phyloP scores from a whole-genome alignment of 2,888 invertebrate species.

The Scaptomyza flava region DNA sequence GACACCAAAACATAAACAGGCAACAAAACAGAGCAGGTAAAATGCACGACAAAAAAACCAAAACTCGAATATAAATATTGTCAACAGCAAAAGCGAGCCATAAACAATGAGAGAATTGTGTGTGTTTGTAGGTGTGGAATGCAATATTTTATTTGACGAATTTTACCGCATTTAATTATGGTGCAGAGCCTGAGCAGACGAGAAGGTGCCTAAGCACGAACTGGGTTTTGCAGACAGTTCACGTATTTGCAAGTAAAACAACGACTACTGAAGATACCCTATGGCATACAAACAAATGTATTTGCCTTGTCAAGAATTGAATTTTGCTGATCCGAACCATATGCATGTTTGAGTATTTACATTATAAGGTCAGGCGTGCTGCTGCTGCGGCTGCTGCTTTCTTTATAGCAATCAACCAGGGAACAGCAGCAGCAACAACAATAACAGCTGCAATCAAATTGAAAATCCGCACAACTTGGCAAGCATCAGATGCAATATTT shows the following conservation, averaged over 20 bases:
- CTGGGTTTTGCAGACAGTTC: conserved; percentile 18
- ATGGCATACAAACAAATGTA: background rate
- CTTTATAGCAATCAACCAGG: conserved; percentile 18
- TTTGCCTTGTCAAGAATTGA: too few relatives aligned
- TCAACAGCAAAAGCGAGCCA: conserved; percentile 45
- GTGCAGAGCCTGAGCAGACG: conserved; percentile 21
- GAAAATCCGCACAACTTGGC: conserved; percentile 72
- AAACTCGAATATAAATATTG: conserved; percentile 43
- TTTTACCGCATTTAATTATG: conserved; percentile 69
- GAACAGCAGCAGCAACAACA: conserved; percentile 25
- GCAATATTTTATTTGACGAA: conserved; percentile 62
- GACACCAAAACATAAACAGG: conserved; percentile 75
- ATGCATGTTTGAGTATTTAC: background rate
- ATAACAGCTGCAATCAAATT: conserved; percentile 68
- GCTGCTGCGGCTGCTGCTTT: background rate
- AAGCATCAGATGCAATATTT: conserved; percentile 70
- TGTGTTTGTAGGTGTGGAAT: conserved; percentile 17
- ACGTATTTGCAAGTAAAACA: conserved; percentile 12
- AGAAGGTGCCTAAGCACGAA: conserved; percentile 48
- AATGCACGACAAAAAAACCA: conserved; percentile 7
- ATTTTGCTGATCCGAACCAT: background rate
- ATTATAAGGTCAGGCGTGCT: conserved; percentile 1
- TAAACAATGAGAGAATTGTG: conserved; percentile 47
- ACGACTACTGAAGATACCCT: conserved; percentile 3
- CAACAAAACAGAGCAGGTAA: conserved; percentile 24